Base-by-base conservation (phyloP, 1,140 invertebrate species). In the Sitobion miscanthi region DNA sequence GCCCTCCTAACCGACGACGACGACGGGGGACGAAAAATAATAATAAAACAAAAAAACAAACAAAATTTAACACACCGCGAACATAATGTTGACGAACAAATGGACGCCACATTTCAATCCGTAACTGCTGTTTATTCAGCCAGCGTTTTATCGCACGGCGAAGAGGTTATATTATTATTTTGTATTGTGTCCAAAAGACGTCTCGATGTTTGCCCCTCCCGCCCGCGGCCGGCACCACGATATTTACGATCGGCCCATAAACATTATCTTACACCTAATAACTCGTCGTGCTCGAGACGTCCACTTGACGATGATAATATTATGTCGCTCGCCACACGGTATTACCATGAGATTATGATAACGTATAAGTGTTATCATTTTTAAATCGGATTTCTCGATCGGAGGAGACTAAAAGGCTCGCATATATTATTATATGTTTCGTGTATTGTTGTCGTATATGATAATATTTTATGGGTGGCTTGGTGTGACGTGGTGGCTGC, bases 11-110 rank as follows among this genome's bases (percentile, higher is more conserved):
- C 35, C 45, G 38, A 52, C 38, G 38, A 38, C 45, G 38, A 52
- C 38, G 38, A 38, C 9, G 47, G 47, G 42, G 42, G 42, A 4
- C 2, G 4, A 42, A 42, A 42, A 42, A 42, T 4, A 47, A 47
- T 47, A 47, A 47, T 9, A 47, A 47, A 52, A 54, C 4, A 35
- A 25, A 54, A 52, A 54, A 52, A 38, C 52, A 49, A 83, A 52
- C 35, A 42, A n/a, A 86, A 90, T 45, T 85, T 86, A 86, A 85
- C 42, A 83, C 91, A 38, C 47, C 77, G 77, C 69, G 54, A 91
- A 91, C 62, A 91, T 11, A 47, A 82, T 23, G 91, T 86, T 93
- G 91, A 93, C 91, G 91, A 93, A 93, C 91, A 42, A 93, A 93
- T 93, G 91, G 91, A 85, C 77, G 82, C 91, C 91, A 93, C 82